Percentiles rank a stretch among this genome's conserved stretches.
Conservation (phyloP, 2,797 vertebrate species). For the Synanceia verrucosa region DNA sequence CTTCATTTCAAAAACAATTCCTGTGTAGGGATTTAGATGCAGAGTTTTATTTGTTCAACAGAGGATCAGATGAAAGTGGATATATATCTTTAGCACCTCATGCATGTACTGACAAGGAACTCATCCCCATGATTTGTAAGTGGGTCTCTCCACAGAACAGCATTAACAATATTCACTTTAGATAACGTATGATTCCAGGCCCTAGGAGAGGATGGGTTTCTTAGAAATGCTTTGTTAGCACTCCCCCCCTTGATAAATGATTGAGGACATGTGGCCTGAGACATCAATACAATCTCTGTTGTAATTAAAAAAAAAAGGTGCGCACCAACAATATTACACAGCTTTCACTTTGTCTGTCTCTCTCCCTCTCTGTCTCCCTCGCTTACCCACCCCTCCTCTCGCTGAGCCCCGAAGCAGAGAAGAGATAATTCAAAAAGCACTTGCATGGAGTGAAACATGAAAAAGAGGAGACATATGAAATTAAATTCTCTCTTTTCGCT, state of each 20-base stretch:
- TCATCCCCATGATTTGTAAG: conserved; percentile 78
- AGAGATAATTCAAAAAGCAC: conserved; percentile 81
- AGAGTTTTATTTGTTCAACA: conserved; percentile 51
- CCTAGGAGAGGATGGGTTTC: conserved; percentile 68
- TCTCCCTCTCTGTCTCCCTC: conserved; percentile 19
- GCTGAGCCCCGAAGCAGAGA: conserved; percentile 71
- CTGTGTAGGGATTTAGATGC: conserved; percentile 35
- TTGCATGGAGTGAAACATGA: conserved; percentile 76
- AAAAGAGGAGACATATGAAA: conserved; percentile 73
- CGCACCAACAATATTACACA: conserved; percentile 79
- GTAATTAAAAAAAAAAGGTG: conserved; percentile 84
- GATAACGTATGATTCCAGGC: conserved; percentile 76
- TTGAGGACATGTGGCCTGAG: conserved; percentile 79
- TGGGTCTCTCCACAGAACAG: conserved; percentile 67
- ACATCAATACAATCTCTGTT: conserved; percentile 84
- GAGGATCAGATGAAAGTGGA: conserved; percentile 48
- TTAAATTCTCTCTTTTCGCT: conserved; percentile 78
- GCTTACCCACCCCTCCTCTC: conserved; percentile 58
- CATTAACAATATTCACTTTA: conserved; percentile 81
- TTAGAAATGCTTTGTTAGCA: conserved; percentile 83
- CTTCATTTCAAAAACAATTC: conserved; percentile 39
- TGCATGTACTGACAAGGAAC: conserved; percentile 55
- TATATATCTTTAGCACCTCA: conserved; percentile 64
- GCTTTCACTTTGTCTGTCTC: conserved; percentile 60
- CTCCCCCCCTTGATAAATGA: conserved; percentile 82